Evolutionary conservation across 2,797 vertebrate genomes (phyloP).

Genomic region (Malurus splendens): DNA sequence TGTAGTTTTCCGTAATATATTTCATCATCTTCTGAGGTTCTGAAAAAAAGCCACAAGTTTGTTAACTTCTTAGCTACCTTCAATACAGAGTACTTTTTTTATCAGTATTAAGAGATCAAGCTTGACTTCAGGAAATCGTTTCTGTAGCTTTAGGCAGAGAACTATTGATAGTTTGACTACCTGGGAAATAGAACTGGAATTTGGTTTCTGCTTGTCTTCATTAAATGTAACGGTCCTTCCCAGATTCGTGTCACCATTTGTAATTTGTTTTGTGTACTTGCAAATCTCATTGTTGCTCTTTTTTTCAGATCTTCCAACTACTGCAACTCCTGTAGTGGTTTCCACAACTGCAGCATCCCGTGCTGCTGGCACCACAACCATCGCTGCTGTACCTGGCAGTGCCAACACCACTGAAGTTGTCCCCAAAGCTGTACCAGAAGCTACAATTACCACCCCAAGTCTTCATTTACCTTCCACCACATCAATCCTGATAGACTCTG

Average conservation of each 20-base stretch:
- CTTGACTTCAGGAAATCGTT: neutral
- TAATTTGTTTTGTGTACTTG: neutral
- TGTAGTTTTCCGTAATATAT: neutral
- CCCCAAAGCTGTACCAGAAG: slow-evolving; percentile 1
- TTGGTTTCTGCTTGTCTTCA: neutral
- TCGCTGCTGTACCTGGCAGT: slow-evolving; percentile 40
- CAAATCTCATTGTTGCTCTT: neutral
- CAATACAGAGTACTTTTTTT: neutral
- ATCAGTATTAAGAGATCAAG: neutral
- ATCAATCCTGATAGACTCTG: slow-evolving; percentile 63
- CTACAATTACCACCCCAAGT: slow-evolving; percentile 15
- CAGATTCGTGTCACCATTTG: neutral
- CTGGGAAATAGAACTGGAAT: neutral
- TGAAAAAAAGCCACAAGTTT: neutral
- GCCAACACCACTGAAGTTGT: neutral
- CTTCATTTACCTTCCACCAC: slow-evolving; percentile 59
- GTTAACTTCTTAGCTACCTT: neutral
- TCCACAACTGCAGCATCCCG: slow-evolving; percentile 13
- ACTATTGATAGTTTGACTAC: neutral
- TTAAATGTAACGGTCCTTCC: neutral
- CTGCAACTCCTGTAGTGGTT: slow-evolving; percentile 46
- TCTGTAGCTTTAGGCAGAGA: neutral
- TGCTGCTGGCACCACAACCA: neutral
- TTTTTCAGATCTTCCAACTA: slow-evolving; percentile 63
- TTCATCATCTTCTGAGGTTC: neutral